Base-by-base conservation (phyloP, 2,888 invertebrate genomes). In the Heterodera filipjevi region DNA sequence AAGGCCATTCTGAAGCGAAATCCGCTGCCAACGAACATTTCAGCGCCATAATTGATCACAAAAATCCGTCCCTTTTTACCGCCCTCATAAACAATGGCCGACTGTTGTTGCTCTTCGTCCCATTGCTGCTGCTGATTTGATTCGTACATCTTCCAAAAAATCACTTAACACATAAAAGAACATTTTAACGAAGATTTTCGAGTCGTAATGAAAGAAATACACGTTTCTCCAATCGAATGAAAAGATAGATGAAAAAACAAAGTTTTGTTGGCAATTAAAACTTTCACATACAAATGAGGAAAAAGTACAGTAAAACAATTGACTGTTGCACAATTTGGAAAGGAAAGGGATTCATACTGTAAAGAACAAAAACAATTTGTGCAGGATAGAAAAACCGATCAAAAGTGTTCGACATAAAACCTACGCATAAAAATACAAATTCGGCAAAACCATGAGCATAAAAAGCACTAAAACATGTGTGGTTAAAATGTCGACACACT, bases 41-140 rank as follows among this genome's bases (percentile, higher is more conserved):
- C 39, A 16, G 80, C 72, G 19, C 81, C 82, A 33, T 46, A 78
- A 77, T 80, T 82, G n/a, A 80, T 33, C 32, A 80, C 64, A 49
- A 82, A 81, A 0, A 80, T 22, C 16, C 44, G 82, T 33, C 77
- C 68, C 30, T 71, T 59, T 12, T 81, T 80, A n/a, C 81, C 81
- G 16, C 75, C 75, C n/a, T 79, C 79, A 35, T 70, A 79, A n/a
- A 78, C 32, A n/a, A 79, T 79, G 59, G 75, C 35, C 30, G 59
- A 27, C n/a, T 53, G 27, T 22, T 80, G 33, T 16, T 64, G 71
- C 46, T 66, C 72, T n/a, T 79, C 75, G 10, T 27, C 46, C 27
- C 27, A 32, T 70, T 76, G 76, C 49, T 68, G 27, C 33, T 76
- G 72, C 22, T 44, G n/a, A 22, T 32, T 22, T 39, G 53, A 12